phyloP scores from a whole-genome alignment of 2,113 vertebrate genomes.

The Campylomormyrus numenius region DNA sequence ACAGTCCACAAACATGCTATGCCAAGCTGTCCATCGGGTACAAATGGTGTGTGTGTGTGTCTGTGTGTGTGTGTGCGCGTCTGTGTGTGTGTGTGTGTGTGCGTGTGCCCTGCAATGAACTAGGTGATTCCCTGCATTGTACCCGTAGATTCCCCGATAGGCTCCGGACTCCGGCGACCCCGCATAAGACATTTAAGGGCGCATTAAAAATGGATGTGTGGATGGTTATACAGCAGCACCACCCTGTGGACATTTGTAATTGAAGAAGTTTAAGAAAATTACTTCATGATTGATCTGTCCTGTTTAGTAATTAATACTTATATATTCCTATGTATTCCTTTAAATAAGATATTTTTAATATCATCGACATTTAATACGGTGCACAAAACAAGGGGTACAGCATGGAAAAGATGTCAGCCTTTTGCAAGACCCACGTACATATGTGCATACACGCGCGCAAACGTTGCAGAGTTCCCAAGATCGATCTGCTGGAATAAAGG shows the following conservation, averaged over 20 bases:
- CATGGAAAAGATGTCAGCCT: not conserved
- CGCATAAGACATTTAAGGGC: not conserved
- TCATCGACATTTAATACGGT: not conserved
- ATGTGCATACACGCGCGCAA: not conserved
- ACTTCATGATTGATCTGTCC: not conserved
- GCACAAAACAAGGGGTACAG: not conserved
- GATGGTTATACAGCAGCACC: not conserved
- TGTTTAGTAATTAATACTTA: not conserved
- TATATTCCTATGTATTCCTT: not conserved
- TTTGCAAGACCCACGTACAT: not conserved
- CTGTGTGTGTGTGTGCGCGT: not conserved
- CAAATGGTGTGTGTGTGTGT: not conserved
- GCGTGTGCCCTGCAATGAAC: not conserved
- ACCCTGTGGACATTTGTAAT: not conserved
- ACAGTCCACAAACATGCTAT: not conserved
- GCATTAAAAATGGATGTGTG: not conserved
- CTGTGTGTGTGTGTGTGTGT: not conserved
- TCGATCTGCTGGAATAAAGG: too few relatives aligned
- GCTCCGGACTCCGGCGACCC: not conserved
- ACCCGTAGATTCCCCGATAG: not conserved
- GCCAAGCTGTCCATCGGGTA: not conserved
- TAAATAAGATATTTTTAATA: not conserved
- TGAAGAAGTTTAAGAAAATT: not conserved
- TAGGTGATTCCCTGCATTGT: not conserved
- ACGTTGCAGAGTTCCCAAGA: too few relatives aligned